phyloP scores from a whole-genome alignment of 30 jellyfish, hydroid and myxozoan genomes.

The Pelagia noctiluca region DNA sequence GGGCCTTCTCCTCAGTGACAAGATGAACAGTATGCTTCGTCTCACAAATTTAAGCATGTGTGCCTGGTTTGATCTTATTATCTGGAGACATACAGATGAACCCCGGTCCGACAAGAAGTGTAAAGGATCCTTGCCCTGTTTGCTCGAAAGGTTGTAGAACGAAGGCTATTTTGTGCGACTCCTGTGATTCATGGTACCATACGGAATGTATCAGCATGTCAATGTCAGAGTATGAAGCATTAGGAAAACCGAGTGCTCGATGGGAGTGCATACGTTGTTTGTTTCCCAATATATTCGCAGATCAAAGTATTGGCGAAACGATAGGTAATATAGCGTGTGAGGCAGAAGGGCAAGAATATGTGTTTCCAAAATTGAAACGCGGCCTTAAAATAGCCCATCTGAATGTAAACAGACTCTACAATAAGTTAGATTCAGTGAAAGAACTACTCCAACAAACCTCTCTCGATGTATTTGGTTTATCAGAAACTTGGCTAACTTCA shows the following conservation, averaged over 20 bases:
- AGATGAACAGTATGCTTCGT: conserved; percentile 67
- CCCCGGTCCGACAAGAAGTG: conserved; percentile 72
- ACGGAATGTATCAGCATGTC: conserved; percentile 69
- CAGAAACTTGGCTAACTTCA: conserved; percentile 39
- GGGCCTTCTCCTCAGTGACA: conserved; percentile 71
- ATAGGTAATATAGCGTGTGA: conserved; percentile 42
- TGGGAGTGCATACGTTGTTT: conserved; percentile 38
- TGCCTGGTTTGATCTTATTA: conserved; percentile 63
- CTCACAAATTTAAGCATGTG: conserved; percentile 58
- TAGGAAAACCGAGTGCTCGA: conserved; percentile 59
- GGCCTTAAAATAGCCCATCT: conserved; percentile 60
- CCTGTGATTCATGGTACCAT: conserved; percentile 63
- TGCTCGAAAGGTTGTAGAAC: conserved; percentile 61
- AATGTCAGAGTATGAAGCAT: conserved; percentile 45
- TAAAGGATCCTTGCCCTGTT: conserved; percentile 61
- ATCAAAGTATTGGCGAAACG: conserved; percentile 20
- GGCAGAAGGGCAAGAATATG: conserved; percentile 43
- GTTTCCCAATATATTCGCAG: conserved; percentile 40
- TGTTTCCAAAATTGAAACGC: conserved; percentile 59
- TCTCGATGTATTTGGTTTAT: conserved; percentile 49
- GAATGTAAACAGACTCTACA: conserved; percentile 42
- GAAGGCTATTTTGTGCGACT: conserved; percentile 52
- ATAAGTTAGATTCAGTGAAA: conserved; percentile 48
- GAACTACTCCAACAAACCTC: conserved; percentile 46
- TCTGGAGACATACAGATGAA: conserved; percentile 53